Base-by-base conservation (phyloP, 2,113 vertebrate species). In the Nansenia antarctica region DNA sequence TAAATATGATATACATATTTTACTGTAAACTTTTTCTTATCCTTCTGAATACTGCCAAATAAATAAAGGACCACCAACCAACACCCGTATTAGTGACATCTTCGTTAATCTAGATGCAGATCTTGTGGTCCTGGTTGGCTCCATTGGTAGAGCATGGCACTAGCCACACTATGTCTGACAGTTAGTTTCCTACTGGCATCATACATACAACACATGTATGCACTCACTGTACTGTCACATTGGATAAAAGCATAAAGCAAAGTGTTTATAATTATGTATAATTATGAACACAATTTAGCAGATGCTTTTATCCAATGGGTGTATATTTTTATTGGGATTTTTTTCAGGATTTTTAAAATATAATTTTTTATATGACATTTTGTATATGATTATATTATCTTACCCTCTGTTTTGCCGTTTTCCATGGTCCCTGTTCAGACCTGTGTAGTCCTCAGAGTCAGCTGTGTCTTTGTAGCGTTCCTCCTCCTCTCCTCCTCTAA, bases 341-440 rank as follows among this genome's bases (percentile, higher is more conserved):
- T 6, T 31, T 67, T 45, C 11, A 5, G 32, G 11, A 9, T 37
- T 81, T n/a, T 15, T 22, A 67, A 62, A 26, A 30, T 20, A 31
- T 12, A 34, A 18, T 4, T 8, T 22, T 7, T 3, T 31, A 35
- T 20, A 27, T 20, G 1, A 59, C 22, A 32, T 45, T 49, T 30
- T 30, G 35, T 12, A 14, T 37, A 18, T 7, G 30, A 55, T 45
- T n/a, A 8, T 37, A 3, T 35, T 62, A 71, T 82, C 57, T 76
- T 85, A 91, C 90, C 92, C 79, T 86, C 74, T 18, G 68, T 20
- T 66, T 69, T 75, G 2, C 69, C 73, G 42, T 88, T 85, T 67
- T 91, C 91, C 90, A 90, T 92, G 53, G 70, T 78, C n/a, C 45
- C 29, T 15, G 5, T 54, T 3, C 15, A 22, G 52, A 57, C 49